phyloP scores from a whole-genome alignment of 2,888 invertebrate genomes.

The Hedya salicella region DNA sequence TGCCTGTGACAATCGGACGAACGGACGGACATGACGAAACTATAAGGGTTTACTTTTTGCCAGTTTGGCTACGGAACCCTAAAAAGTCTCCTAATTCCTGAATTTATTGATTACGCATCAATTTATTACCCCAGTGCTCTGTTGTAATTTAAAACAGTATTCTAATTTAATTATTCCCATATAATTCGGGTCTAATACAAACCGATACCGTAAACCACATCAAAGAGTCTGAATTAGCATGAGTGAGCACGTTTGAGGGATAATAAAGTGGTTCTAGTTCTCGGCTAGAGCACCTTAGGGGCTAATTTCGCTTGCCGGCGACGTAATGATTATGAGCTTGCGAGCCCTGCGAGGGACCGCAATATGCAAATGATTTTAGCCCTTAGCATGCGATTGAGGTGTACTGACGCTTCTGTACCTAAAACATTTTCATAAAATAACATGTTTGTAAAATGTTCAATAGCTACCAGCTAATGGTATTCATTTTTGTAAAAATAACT shows the following conservation, averaged over 20 bases:
- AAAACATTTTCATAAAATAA: constrained; percentile 55
- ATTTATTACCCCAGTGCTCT: not conserved
- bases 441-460: constrained; percentile 44
- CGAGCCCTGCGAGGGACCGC: constrained; percentile 66
- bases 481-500: constrained; percentile 18
- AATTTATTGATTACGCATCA: not conserved
- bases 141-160: constrained; percentile 4
- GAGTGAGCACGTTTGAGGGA: constrained; percentile 76
- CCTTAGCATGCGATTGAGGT: constrained; percentile 65
- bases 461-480: constrained; percentile 36
- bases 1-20: too few relatives aligned
- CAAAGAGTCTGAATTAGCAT: constrained; percentile 81
- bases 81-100: too few relatives aligned
- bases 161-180: constrained; percentile 37
- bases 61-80: too few relatives aligned
- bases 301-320: constrained; percentile 75
- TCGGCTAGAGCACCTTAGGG: constrained; percentile 79
- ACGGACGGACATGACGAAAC: too few relatives aligned
- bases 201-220: constrained; percentile 66
- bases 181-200: constrained; percentile 35
- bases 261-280: constrained; percentile 79
- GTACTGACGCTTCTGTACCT: constrained; percentile 55
- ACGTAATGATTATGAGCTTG: constrained; percentile 78
- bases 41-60: too few relatives aligned
- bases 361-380: constrained; percentile 83